Conservation (phyloP, 2,113 vertebrate genomes). For the Grammomys dolichurus region DNA sequence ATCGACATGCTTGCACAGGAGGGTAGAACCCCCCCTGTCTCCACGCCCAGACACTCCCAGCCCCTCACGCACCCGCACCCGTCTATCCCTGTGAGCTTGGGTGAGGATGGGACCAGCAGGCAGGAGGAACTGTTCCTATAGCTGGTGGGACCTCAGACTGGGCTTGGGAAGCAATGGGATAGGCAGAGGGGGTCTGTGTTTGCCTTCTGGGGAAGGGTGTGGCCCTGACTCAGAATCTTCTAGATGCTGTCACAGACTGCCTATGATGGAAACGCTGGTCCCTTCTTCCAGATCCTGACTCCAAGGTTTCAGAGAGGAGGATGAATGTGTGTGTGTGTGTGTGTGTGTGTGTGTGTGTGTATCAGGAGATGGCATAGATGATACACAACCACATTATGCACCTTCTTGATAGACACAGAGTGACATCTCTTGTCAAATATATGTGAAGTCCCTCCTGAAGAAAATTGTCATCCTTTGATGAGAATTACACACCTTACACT, state of each 20-base stretch:
- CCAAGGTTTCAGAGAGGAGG: background rate
- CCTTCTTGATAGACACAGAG: background rate
- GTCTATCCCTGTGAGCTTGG: constrained; percentile 40
- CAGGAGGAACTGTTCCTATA: background rate
- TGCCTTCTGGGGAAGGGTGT: background rate
- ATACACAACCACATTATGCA: background rate
- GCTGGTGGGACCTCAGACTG: background rate
- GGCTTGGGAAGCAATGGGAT: background rate
- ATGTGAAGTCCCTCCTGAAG: background rate
- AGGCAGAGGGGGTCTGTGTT: background rate
- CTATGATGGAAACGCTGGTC: background rate
- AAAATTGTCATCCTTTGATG: background rate
- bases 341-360: background rate
- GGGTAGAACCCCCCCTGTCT: constrained; percentile 72
- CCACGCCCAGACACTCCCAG: constrained; percentile 69
- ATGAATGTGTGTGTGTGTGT: background rate
- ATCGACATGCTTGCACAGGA: constrained; percentile 74
- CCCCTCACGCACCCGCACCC: constrained; percentile 47
- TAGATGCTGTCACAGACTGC: background rate
- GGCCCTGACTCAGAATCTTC: constrained; percentile 45
- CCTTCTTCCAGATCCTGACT: background rate
- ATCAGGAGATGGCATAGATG: background rate
- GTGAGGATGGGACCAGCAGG: constrained; percentile 19
- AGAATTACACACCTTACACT: no score
- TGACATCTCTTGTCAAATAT: background rate